Conservation (phyloP, 1,140 invertebrate species). For the Drosophila pandora region DNA sequence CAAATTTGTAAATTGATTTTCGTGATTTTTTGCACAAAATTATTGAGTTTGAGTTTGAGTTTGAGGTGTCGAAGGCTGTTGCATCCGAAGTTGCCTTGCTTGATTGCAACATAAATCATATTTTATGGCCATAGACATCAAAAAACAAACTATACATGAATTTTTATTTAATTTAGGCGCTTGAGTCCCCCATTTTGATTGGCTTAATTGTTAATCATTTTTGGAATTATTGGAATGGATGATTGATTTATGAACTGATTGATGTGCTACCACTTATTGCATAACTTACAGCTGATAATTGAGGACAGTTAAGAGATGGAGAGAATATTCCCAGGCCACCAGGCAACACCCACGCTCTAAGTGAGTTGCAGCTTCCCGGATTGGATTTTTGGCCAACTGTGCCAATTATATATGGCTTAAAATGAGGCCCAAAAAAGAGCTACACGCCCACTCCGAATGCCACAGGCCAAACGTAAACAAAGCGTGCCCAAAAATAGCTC, state of each 20-base stretch:
- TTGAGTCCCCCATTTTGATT: slow-evolving; percentile 51
- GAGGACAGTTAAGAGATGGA: slow-evolving; percentile 40
- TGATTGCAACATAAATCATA: slow-evolving; percentile 57
- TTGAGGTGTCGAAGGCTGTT: slow-evolving; percentile 64
- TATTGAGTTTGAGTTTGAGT: not conserved
- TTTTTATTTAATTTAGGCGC: slow-evolving; percentile 35
- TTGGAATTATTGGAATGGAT: slow-evolving; percentile 18
- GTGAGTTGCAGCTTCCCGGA: slow-evolving; percentile 28
- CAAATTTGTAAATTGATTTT: slow-evolving; percentile 78
- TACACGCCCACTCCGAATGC: slow-evolving; percentile 52
- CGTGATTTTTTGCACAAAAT: slow-evolving; percentile 59
- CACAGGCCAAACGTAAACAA: slow-evolving; percentile 55
- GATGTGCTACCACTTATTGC: slow-evolving; percentile 44
- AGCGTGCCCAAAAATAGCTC: slow-evolving; percentile 74
- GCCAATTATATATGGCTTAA: slow-evolving; percentile 54
- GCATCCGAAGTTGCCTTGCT: not conserved
- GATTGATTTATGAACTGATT: slow-evolving; percentile 67
- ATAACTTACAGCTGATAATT: slow-evolving; percentile 54
- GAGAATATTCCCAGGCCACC: slow-evolving; percentile 27
- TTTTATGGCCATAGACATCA: slow-evolving; percentile 48
- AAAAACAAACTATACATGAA: slow-evolving; percentile 4
- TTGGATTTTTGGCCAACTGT: slow-evolving; percentile 35
- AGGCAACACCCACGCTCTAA: slow-evolving; percentile 26
- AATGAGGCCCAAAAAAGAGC: slow-evolving; percentile 28
- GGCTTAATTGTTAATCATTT: slow-evolving; percentile 53